Percentiles rank a stretch among this genome's conserved stretches.
Conservation (phyloP, 1,140 invertebrate genomes). For the Drosophila dunni region DNA sequence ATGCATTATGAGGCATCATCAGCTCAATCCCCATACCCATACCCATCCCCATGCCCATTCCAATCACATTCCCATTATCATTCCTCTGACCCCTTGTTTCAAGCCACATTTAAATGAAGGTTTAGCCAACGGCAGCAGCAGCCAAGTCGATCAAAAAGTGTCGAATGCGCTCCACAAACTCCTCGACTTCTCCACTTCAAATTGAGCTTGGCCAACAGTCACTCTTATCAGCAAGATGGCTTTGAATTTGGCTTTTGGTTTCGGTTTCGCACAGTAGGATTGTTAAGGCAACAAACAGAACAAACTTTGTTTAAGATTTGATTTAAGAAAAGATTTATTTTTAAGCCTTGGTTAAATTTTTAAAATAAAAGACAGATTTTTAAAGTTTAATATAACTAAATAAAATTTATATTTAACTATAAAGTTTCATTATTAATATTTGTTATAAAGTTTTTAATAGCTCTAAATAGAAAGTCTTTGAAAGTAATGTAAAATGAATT, state of each 20-base stretch:
- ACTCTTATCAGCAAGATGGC: constrained; percentile 48
- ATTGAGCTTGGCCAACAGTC: neutral
- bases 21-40: constrained; percentile 11
- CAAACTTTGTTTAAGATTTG: no score
- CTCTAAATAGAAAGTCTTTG: no score
- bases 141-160: constrained; percentile 45
- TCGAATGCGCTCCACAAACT: constrained; percentile 40
- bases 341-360: no score
- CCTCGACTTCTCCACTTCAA: constrained; percentile 10
- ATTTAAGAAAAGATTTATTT: no score
- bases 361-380: no score
- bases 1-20: constrained; percentile 79
- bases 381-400: no score
- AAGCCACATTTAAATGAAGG: constrained; percentile 67
- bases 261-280: neutral
- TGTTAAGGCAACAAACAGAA: neutral
- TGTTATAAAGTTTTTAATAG: no score
- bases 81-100: constrained; percentile 1
- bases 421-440: no score
- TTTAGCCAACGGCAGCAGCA: constrained; percentile 52
- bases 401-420: no score
- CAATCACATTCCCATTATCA: neutral
- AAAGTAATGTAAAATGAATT: no score
- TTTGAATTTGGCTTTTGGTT: constrained; percentile 10
- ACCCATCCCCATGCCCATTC: neutral